Evolutionary conservation across 2,888 invertebrate species (phyloP).

Genomic region (Lasioglossum leucozonium): DNA sequence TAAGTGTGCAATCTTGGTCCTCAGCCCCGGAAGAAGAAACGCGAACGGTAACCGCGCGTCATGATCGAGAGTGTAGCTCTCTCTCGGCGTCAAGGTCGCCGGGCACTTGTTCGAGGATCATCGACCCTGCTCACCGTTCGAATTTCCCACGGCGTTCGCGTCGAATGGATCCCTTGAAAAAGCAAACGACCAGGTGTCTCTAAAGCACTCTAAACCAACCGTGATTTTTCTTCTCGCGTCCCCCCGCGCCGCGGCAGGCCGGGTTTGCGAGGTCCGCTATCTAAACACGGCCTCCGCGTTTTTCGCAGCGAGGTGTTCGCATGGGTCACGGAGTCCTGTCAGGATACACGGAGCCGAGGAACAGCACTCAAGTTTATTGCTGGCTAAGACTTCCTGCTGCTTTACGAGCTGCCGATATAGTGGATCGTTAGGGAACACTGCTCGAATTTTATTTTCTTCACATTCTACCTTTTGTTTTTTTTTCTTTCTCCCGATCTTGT

Average conservation of each 20-base stretch:
- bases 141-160: conserved; percentile 60
- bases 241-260: conserved; percentile 18
- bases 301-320: conserved; percentile 29
- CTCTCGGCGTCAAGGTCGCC: conserved; percentile 55
- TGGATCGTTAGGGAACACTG: conserved; percentile 5
- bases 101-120: conserved; percentile 62
- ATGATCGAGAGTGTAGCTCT: conserved; percentile 18
- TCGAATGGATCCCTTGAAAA: conserved; percentile 51
- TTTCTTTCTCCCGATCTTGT: background rate
- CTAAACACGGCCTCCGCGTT: conserved; percentile 56
- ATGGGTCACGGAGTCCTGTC: conserved; percentile 42
- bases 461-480: background rate
- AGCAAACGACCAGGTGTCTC: conserved; percentile 30
- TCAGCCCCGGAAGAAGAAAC: background rate
- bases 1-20: too few relatives aligned
- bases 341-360: conserved; percentile 24
- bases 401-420: conserved; percentile 48
- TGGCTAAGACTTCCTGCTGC: conserved; percentile 42
- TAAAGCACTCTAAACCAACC: conserved; percentile 10
- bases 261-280: conserved; percentile 49
- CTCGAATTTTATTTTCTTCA: background rate
- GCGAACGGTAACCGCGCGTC: conserved; percentile 8
- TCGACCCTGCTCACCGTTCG: conserved; percentile 55
- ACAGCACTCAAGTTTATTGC: conserved; percentile 33
- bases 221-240: conserved; percentile 36